These are phyloP conservation scores for Scelioninae gen. 1 DNA, from an alignment of 2,888 invertebrate genomes.

Conservation along the genomic window DNA sequence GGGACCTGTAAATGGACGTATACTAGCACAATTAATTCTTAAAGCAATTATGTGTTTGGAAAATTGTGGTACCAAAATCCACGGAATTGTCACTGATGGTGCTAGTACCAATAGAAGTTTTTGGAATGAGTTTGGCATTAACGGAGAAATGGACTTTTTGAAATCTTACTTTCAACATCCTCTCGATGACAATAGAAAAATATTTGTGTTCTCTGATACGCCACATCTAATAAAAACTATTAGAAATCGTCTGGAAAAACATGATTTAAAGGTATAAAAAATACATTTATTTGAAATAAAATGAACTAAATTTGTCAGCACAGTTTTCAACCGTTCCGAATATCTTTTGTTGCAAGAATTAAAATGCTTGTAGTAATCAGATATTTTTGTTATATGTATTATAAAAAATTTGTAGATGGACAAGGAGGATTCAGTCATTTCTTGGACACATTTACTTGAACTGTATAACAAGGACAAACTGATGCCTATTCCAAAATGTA, in stretches of 20 bases:
- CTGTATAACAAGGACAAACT: neutral
- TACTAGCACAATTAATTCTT: constrained; percentile 6
- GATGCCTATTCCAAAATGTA: constrained; percentile 9
- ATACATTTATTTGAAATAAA: constrained; percentile 6
- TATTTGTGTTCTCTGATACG: too few species aligned
- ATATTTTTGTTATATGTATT: too few species aligned
- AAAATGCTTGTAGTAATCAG: too few species aligned
- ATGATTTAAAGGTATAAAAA: constrained; percentile 27
- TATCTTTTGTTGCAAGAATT: too few species aligned
- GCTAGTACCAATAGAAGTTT: constrained; percentile 13
- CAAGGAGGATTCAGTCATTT: too few species aligned
- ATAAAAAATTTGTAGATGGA: too few species aligned
- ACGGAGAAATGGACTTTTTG: constrained; percentile 1
- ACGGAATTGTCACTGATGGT: constrained; percentile 19
- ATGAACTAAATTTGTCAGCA: too few species aligned
- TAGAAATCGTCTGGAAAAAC: constrained; percentile 13
- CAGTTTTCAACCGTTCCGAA: too few species aligned
- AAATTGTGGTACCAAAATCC: constrained; percentile 25
- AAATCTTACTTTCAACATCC: constrained; percentile 10
- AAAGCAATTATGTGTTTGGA: constrained; percentile 24
- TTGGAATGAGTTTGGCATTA: constrained; percentile 16
- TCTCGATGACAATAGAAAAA: constrained; percentile 1
- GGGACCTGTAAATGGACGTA: neutral
- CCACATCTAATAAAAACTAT: constrained; percentile 23
- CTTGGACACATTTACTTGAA: constrained; percentile 14